Conservation (phyloP, 2,113 vertebrate species). For the Sturnira hondurensis region DNA sequence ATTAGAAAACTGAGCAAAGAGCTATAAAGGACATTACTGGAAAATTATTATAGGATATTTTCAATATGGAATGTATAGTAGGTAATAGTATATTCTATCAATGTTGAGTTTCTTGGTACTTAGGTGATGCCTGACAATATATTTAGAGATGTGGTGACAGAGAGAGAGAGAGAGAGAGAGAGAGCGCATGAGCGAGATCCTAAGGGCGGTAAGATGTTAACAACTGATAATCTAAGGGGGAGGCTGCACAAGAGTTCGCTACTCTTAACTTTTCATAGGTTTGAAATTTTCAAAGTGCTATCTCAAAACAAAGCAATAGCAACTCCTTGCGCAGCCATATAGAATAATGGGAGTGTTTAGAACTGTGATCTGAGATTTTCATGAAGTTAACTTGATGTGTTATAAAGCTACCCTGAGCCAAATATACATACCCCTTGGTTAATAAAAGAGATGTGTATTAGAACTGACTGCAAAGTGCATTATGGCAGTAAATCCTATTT, state of each 20-base stretch:
- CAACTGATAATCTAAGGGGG: background rate
- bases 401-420: background rate
- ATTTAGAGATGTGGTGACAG: background rate
- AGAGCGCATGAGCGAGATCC: no score
- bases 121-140: background rate
- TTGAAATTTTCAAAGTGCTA: background rate
- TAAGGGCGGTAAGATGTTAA: background rate
- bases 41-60: background rate
- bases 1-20: background rate
- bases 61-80: background rate
- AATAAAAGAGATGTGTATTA: background rate
- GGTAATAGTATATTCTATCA: background rate
- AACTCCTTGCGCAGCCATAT: background rate
- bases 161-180: background rate
- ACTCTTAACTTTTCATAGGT: background rate
- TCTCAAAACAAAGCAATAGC: background rate
- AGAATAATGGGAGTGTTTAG: background rate
- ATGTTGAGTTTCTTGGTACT: conserved; percentile 2
- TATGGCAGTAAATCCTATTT: background rate
- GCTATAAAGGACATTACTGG: background rate
- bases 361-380: background rate
- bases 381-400: background rate
- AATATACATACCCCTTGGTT: background rate
- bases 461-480: background rate
- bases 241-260: background rate